Percentiles rank a stretch among this genome's conserved stretches.
Evolutionary conservation across 2,888 invertebrate species (phyloP).

Genomic region (Heliconius erato): DNA sequence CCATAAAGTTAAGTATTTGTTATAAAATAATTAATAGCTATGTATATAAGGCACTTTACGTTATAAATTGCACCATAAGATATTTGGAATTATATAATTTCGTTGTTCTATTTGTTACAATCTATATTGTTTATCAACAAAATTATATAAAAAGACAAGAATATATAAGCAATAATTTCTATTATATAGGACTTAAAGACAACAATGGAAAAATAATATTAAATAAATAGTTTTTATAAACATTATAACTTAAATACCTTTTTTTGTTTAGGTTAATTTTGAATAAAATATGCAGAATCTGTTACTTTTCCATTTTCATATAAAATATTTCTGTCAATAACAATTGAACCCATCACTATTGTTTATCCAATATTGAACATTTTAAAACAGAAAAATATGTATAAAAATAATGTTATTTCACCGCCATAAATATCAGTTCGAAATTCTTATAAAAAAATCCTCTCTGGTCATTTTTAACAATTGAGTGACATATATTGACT

Average conservation of each 20-base stretch:
- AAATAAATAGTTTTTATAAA: background rate
- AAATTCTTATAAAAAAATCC: no score
- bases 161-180: background rate
- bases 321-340: background rate
- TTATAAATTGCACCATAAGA: conserved; percentile 50
- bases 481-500: background rate
- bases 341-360: background rate
- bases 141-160: background rate
- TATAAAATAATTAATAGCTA: conserved; percentile 41
- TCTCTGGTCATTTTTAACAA: no score
- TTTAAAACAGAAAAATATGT: background rate
- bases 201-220: background rate
- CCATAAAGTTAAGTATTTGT: conserved; percentile 46
- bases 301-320: background rate
- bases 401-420: no score
- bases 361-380: background rate
- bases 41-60: conserved; percentile 62
- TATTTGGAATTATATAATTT: conserved; percentile 47
- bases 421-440: no score
- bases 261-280: no score
- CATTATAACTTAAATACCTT: no score
- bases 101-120: conserved; percentile 33
- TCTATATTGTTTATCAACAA: background rate
- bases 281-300: background rate
- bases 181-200: background rate